These are phyloP conservation scores for Euwallacea fornicatus DNA, from an alignment of 1,140 invertebrate species.

Conservation along the genomic window DNA sequence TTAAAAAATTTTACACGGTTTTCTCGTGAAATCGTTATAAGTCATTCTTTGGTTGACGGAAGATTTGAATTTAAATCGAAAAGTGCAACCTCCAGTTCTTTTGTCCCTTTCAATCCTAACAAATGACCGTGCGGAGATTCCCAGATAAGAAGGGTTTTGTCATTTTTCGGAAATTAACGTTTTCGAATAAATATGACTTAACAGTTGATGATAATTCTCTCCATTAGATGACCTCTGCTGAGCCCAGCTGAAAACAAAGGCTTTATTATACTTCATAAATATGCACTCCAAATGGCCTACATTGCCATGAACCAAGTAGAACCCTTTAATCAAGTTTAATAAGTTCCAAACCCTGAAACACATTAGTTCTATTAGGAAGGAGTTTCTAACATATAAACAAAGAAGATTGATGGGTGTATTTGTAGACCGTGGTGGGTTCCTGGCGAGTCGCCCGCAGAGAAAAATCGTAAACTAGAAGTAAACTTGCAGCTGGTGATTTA, in stretches of 20 bases:
- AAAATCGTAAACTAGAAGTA: slow-evolving; percentile 26
- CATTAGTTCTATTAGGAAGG: slow-evolving; percentile 22
- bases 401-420: slow-evolving; percentile 22
- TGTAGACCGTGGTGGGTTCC: slow-evolving; percentile 21
- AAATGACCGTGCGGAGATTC: slow-evolving; percentile 5
- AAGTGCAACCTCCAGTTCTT: background rate
- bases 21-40: slow-evolving; percentile 25
- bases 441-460: slow-evolving; percentile 15
- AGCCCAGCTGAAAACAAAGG: too few relatives aligned
- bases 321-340: slow-evolving; percentile 21
- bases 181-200: background rate
- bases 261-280: too few relatives aligned
- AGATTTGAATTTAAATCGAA: slow-evolving; percentile 31
- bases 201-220: background rate
- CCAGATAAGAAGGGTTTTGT: slow-evolving; percentile 1
- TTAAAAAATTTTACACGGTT: slow-evolving; percentile 25
- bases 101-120: background rate
- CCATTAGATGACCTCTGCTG: too few relatives aligned
- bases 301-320: background rate
- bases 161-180: slow-evolving; percentile 11
- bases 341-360: slow-evolving; percentile 22
- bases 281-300: too few relatives aligned
- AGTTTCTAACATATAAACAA: slow-evolving; percentile 21
- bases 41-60: slow-evolving; percentile 24
- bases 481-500: slow-evolving; percentile 24